A percentile compares a stretch with the other conserved stretches of the same genome.
Conservation (phyloP, 2,888 invertebrate genomes). For the Yponomeuta evonymella region DNA sequence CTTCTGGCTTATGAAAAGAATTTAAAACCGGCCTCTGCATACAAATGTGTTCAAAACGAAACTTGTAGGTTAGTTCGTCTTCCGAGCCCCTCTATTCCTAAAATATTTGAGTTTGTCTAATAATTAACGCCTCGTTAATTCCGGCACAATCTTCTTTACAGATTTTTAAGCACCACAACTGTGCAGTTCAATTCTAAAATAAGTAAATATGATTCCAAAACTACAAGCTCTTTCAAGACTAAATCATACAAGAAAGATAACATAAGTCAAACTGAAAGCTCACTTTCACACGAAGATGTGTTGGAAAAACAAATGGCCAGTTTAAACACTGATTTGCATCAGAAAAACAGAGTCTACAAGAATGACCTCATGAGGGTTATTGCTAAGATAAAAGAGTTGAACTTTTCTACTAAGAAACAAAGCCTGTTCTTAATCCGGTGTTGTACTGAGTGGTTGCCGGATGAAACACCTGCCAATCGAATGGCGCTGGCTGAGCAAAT, state of each 20-base stretch:
- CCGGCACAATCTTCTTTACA: neutral
- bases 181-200: neutral
- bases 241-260: neutral
- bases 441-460: constrained; percentile 73
- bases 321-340: constrained; percentile 56
- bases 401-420: constrained; percentile 61
- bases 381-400: constrained; percentile 50
- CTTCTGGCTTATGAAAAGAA: constrained; percentile 27
- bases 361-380: constrained; percentile 57
- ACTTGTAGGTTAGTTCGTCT: constrained; percentile 8
- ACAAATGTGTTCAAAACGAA: constrained; percentile 20
- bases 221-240: neutral
- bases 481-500: constrained; percentile 67
- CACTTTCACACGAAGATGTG: constrained; percentile 40
- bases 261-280: neutral
- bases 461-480: constrained; percentile 61
- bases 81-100: neutral
- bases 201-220: neutral
- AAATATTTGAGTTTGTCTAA: neutral
- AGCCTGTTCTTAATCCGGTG: constrained; percentile 69
- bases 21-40: constrained; percentile 9
- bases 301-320: constrained; percentile 56
- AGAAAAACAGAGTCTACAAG: constrained; percentile 64
- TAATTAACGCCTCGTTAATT: neutral
- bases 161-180: constrained; percentile 8